Conservation (phyloP, 2,797 vertebrate genomes). For the Phrynocephalus guinanensis region DNA sequence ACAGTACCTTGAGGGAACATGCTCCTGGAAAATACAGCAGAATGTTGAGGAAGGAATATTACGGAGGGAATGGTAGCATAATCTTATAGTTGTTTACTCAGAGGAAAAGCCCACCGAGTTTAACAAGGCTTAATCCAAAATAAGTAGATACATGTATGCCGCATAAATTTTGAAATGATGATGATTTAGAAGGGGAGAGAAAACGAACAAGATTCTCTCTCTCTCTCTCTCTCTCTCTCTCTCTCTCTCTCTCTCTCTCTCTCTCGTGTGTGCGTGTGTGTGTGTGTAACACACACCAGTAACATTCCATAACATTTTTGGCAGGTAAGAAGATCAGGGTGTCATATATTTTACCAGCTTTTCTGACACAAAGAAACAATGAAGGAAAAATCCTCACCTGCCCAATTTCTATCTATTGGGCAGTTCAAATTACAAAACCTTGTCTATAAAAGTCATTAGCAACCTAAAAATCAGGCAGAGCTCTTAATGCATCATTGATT, state of each 20-base stretch:
- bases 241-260: too few relatives aligned
- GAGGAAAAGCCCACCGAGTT: neutral
- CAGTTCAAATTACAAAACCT: neutral
- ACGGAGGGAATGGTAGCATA: too few relatives aligned
- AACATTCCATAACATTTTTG: neutral
- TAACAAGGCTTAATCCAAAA: neutral
- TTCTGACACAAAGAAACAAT: neutral
- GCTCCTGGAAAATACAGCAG: neutral
- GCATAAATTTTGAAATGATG: constrained; percentile 9
- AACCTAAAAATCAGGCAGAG: neutral
- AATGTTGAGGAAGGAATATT: neutral
- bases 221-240: neutral
- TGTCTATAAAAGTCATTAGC: neutral
- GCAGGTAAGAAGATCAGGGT: neutral
- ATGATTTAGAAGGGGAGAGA: neutral
- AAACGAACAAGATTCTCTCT: neutral
- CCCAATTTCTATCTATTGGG: neutral
- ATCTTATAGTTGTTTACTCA: neutral
- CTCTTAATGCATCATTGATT: neutral
- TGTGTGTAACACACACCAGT: too few relatives aligned
- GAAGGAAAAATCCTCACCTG: neutral
- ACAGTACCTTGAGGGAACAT: neutral
- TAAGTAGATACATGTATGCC: neutral
- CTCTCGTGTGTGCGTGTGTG: too few relatives aligned
- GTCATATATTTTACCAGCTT: neutral